Percentiles rank a stretch among this genome's conserved stretches.
Conservation (phyloP, 2,113 vertebrate genomes). For the Myiagra hebetior region DNA sequence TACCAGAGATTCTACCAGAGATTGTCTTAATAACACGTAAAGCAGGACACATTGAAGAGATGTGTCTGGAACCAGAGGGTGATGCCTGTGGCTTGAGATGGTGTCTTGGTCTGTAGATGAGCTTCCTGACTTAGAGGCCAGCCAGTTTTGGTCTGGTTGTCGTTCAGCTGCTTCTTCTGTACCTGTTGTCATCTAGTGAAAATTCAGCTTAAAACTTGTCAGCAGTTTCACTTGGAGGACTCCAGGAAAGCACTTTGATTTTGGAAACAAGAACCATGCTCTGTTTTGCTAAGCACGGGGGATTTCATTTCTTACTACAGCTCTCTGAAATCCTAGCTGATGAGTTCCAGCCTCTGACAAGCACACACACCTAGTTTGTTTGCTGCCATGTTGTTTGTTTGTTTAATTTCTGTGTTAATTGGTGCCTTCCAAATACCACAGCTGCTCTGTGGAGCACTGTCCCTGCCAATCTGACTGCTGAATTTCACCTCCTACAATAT, state of each 20-base stretch:
- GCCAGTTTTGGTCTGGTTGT: neutral
- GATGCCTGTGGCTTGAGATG: neutral
- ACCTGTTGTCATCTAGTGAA: neutral
- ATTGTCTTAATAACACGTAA: neutral
- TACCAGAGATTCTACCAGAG: neutral
- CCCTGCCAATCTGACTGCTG: neutral
- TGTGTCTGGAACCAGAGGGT: neutral
- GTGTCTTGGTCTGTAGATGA: neutral
- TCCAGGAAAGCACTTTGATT: neutral
- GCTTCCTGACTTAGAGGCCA: neutral
- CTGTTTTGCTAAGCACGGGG: neutral
- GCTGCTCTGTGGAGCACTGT: neutral
- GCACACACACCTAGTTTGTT: neutral
- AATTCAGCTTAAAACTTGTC: neutral
- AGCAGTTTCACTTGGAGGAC: neutral
- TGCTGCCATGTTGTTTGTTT: neutral
- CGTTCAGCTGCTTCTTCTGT: neutral
- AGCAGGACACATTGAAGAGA: neutral
- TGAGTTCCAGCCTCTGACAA: neutral
- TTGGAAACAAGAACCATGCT: neutral
- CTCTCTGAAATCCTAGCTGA: neutral
- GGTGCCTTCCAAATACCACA: conserved; percentile 8
- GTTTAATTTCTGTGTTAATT: conserved; percentile 25
- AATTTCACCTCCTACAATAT: neutral
- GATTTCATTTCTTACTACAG: neutral